Evolutionary conservation across 2,797 vertebrate genomes (phyloP), one percentile per base, ranked within the genome.

Genomic region (Clarias fuscus): DNA sequence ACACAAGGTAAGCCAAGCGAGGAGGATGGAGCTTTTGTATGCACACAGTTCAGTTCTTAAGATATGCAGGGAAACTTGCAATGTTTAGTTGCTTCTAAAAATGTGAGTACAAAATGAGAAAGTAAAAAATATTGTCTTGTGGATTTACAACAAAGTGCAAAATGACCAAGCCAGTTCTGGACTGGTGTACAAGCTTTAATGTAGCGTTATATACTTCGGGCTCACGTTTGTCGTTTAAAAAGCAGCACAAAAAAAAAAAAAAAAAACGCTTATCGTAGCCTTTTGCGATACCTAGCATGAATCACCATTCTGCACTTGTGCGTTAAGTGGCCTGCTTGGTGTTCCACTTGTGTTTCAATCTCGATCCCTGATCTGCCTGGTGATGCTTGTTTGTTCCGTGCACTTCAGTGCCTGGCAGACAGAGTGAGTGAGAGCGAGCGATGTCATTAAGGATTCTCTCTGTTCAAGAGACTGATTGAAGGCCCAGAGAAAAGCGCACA

Each of bases 371-470:
- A 20, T 82, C 84, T 87, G 76, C 58, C 73, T 83, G 75, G 85
- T 85, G 88, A 83, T 83, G 85, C 85, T 86, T 68, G 87, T 85
- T 91, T 90, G 85, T 88, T 85, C 73, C 40, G 4, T 59, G 76
- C 88, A 85, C 89, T 89, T 86, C 85, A 82, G 82, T 37, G 48
- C 40, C 71, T 78, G 78, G 37, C 43, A 24, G 43, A 61, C 62
- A 40, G 79, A 53, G 82, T 24, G 83, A 43, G 85, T 27, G 83
- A 75, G 85, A 30, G 20, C 11, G 48, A 53, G 48, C 48, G 7
- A 53, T 53, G 62, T 92, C 92, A 94, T 94, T 93, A 93, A 83
- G 84, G 85, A 94, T 94, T 94, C 94, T 93, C 90, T 94, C 84
- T 94, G 93, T 93, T 91, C 84, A 64, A 73, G 79, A 77, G 68